Evolutionary conservation across 30 jellyfish, hydroid and myxozoan genomes (phyloP).

Genomic region (Mastigias papua): DNA sequence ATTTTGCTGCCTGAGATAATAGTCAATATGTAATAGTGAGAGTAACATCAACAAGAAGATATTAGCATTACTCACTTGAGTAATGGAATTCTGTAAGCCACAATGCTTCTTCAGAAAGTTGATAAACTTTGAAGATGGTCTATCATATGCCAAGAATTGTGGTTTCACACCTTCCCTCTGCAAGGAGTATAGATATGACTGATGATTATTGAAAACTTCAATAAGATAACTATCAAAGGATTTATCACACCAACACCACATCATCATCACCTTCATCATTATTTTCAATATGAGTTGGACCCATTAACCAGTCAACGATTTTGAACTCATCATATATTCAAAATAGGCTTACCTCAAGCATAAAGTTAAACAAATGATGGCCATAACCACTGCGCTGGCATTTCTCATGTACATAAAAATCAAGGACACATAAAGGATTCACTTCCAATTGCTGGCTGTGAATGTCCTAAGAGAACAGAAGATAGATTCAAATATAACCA

Average conservation of each 20-base stretch:
- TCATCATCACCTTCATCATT: too few species aligned
- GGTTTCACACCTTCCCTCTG: slow-evolving; percentile 82
- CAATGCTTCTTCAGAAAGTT: slow-evolving; percentile 77
- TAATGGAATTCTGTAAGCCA: slow-evolving; percentile 58
- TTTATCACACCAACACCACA: too few species aligned
- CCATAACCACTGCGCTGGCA: slow-evolving; percentile 94
- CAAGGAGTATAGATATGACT: not conserved
- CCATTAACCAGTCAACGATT: too few species aligned
- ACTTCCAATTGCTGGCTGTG: slow-evolving; percentile 87
- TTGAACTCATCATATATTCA: too few species aligned
- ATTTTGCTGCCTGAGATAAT: too few species aligned
- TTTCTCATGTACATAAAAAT: slow-evolving; percentile 91
- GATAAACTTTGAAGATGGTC: slow-evolving; percentile 86
- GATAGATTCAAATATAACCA: not conserved
- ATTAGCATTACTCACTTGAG: slow-evolving; percentile 61
- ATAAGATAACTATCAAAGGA: too few species aligned
- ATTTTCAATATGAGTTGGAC: too few species aligned
- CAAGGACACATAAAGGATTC: slow-evolving; percentile 90
- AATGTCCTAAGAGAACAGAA: slow-evolving; percentile 69
- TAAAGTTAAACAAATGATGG: slow-evolving; percentile 63
- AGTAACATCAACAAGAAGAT: not conserved
- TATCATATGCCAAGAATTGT: slow-evolving; percentile 80
- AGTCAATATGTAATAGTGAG: too few species aligned
- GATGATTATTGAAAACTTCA: not conserved
- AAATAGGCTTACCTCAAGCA: slow-evolving; percentile 79